Percentiles rank a stretch among this genome's conserved stretches.
phyloP scores from a whole-genome alignment of 2,888 invertebrate species.

The Rhopalosiphum nymphaeae region DNA sequence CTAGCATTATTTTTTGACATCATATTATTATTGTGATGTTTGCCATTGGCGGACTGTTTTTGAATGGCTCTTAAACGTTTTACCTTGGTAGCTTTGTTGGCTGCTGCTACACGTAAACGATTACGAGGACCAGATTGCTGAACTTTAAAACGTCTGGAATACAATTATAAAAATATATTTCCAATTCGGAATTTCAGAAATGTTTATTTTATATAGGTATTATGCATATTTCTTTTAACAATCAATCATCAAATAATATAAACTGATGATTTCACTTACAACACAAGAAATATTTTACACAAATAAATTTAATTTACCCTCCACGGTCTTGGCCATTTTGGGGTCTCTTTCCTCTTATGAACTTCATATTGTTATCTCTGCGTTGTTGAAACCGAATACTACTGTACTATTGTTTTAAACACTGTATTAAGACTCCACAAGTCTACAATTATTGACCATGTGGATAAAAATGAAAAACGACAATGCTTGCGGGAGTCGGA shows the following conservation, averaged over 20 bases:
- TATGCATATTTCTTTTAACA: neutral
- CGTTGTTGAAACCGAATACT: conserved; percentile 23
- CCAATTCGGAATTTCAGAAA: neutral
- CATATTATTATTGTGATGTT: conserved; percentile 26
- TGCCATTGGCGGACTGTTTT: neutral
- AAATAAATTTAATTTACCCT: conserved; percentile 50
- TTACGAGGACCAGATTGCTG: conserved; percentile 49
- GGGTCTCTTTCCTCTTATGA: conserved; percentile 52
- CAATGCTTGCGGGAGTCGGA: neutral
- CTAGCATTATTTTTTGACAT: conserved; percentile 24
- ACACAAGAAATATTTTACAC: neutral
- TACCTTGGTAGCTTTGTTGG: conserved; percentile 50
- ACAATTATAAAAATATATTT: neutral
- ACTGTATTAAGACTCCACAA: neutral
- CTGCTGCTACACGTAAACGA: conserved; percentile 52
- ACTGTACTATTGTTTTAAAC: neutral
- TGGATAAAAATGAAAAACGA: no score
- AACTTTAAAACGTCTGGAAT: conserved; percentile 47
- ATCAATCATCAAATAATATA: neutral
- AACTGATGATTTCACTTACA: no score
- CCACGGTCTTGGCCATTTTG: conserved; percentile 50
- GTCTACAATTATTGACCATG: neutral
- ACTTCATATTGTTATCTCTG: conserved; percentile 47
- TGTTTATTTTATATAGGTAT: neutral
- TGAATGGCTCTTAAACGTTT: conserved; percentile 34